Conservation (phyloP, 2,113 vertebrate species). For the Addax nasomaculatus region DNA sequence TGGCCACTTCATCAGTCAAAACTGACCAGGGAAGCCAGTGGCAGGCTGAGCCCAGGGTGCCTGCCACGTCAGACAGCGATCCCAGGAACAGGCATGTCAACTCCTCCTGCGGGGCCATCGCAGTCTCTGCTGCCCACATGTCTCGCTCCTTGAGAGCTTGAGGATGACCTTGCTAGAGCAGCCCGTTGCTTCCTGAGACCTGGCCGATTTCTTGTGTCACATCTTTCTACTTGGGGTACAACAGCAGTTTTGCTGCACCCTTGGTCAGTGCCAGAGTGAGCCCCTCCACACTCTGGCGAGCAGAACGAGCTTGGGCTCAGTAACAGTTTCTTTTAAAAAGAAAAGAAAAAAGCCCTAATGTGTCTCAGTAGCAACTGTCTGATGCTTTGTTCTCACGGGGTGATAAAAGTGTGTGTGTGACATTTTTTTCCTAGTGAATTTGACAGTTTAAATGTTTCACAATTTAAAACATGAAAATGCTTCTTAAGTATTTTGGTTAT, state of each 20-base stretch:
- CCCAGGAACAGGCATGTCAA: neutral
- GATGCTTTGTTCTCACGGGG: neutral
- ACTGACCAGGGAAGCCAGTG: neutral
- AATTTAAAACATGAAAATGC: constrained; percentile 57
- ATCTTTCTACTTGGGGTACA: neutral
- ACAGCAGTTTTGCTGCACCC: neutral
- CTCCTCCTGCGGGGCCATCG: neutral
- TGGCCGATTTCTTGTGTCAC: neutral
- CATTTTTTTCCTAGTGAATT: constrained; percentile 6
- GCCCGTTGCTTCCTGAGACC: neutral
- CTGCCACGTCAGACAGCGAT: neutral
- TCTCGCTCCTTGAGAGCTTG: neutral
- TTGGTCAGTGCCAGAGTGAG: neutral
- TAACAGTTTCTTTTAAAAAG: neutral
- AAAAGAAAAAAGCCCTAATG: neutral
- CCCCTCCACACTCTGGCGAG: neutral
- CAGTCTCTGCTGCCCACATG: neutral
- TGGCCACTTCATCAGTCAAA: neutral
- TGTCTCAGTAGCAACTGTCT: neutral
- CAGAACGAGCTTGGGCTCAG: neutral
- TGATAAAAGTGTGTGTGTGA: neutral
- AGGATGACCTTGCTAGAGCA: neutral
- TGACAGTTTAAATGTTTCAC: constrained; percentile 36
- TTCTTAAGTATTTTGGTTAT: constrained; percentile 23
- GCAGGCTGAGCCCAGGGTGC: neutral